Base-by-base conservation (phyloP, 2,888 invertebrate genomes). In the Drosophila limbata region DNA sequence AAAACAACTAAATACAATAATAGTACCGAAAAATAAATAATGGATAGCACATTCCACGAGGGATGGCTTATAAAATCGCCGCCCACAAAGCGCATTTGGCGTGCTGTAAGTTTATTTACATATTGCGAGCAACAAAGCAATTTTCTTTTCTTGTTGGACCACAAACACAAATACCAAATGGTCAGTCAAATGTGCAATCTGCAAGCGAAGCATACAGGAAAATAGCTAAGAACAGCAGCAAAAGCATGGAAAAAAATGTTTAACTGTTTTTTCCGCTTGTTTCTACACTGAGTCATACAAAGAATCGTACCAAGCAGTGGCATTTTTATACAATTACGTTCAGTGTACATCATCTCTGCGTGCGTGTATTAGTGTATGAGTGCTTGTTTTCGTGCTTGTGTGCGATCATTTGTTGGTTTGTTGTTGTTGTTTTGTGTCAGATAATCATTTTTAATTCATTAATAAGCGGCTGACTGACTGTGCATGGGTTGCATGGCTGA, bases 41-140 rank as follows among this genome's bases (percentile, higher is more conserved):
- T 85, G 84, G 84, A 84, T 78, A 81, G 84, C 72, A 85, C 85
- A 76, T 84, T 84, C 69, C 96, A 96, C 91, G 97, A 97, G 93
- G 98, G 98, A 76, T 98, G 98, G 98, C 94, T 98, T 88, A 97
- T 96, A 71, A 98, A 98, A 94, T 98, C 98, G 68, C 98, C 98
- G 84, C 98, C 98, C 69, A 96, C 96, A 67, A 98, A 97, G 94
- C 94, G 96, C 86, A 95, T 97, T 91, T 98, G 97, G 95, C 95
- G 97, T 94, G 97, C 98, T 93, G 98, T 98, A 94, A 96, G 97
- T 95, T 95, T 45, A 25, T 51, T 62, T 47, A 48, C 33, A 11
- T 44, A 55, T 39, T 35, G 37, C 42, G 61, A 42, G 48, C 40
- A 52, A 56, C 59, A 69, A 56, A 69, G 39, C 45, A 63, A 44